Conservation (phyloP, 2,797 vertebrate genomes). For the Orientallactaga sibirica region DNA sequence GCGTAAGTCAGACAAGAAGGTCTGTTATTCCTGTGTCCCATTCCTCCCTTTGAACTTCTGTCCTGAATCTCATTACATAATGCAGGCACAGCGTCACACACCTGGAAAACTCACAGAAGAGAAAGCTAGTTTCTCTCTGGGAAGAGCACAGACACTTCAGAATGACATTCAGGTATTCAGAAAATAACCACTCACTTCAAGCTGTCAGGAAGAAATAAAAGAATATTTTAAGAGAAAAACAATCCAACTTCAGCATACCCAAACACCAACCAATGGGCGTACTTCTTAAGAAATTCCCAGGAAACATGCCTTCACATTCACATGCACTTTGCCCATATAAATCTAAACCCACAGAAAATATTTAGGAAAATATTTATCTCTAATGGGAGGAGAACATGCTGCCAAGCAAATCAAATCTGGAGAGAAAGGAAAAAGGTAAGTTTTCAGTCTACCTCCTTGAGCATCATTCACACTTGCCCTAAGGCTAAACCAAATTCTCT, state of each 20-base stretch:
- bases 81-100: neutral
- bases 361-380: neutral
- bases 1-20: neutral
- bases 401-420: neutral
- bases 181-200: slow-evolving; percentile 23
- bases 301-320: neutral
- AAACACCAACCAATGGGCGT: neutral
- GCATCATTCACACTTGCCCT: neutral
- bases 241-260: neutral
- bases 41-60: slow-evolving; percentile 26
- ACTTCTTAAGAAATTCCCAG: neutral
- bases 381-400: neutral
- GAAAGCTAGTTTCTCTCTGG: neutral
- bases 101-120: neutral
- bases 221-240: neutral
- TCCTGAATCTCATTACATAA: neutral
- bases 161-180: neutral
- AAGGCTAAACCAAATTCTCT: neutral
- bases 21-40: neutral
- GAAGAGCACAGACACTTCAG: neutral
- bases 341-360: slow-evolving; percentile 2
- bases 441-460: neutral
- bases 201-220: neutral
- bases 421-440: neutral
- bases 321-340: neutral